Evolutionary conservation across 2,113 vertebrate genomes (phyloP).

Genomic region (Leptocoma aspasia): DNA sequence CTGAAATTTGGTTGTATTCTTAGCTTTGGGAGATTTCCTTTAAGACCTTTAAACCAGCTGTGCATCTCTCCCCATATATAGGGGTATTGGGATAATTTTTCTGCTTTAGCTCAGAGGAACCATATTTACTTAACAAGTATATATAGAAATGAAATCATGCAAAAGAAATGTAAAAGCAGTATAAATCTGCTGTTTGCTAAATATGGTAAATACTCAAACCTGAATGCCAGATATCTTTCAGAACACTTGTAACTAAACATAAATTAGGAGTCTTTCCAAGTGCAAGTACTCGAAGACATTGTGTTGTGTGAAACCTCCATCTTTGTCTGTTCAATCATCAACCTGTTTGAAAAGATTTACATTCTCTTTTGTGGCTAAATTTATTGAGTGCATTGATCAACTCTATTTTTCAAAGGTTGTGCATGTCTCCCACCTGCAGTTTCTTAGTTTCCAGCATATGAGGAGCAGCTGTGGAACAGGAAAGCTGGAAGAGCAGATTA

Average conservation of each 20-base stretch:
- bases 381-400: neutral
- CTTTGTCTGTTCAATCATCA: neutral
- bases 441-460: neutral
- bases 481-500: neutral
- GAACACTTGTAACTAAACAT: neutral
- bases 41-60: neutral
- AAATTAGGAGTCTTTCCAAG: neutral
- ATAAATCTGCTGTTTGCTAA: slow-evolving; percentile 14
- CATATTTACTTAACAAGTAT: slow-evolving; percentile 16
- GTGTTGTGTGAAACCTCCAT: neutral
- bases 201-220: neutral
- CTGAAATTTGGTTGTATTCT: neutral
- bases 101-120: neutral
- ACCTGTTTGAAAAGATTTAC: neutral
- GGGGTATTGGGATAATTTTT: neutral
- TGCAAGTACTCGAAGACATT: neutral
- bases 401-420: neutral
- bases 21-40: neutral
- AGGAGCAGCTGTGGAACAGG: neutral
- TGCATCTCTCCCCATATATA: neutral
- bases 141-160: neutral
- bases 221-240: neutral
- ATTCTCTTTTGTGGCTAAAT: neutral
- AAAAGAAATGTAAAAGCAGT: neutral
- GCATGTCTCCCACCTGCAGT: neutral